Evolutionary conservation across 92 coral and sea anemone species (phyloP), one percentile per base, ranked within the genome.

Genomic region (Porites rus): DNA sequence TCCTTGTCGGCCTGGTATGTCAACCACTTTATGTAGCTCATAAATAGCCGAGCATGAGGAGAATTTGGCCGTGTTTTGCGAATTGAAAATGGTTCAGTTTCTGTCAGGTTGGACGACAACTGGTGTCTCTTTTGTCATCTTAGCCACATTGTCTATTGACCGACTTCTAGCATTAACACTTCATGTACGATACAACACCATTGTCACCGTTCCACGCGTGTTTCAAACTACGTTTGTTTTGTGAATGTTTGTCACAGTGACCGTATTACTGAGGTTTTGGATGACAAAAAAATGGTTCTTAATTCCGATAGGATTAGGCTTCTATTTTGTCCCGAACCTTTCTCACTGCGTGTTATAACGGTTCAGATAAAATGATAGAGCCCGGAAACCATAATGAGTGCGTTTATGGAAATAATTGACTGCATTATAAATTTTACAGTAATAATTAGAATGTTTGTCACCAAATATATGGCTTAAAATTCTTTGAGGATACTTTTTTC

Each of bases 121-220:
- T 43, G 78, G 90, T 1, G 87, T 65, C 6, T 87, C 90, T 10
- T 43, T 63, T 7, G 11, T 80, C 18, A 87, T 80, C 1, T 72
- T 87, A 62, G 52, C 73, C 31, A 31, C 80, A 38, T 6, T 80
- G 13, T 38, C 25, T 0, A 20, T 87, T 17, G 90, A 87, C 59
- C 90, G 81, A 9, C 83, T 69, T 18, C 90, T 87, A 5, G 90
- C 87, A 1, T 18, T 87, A 25, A 84, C 51, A 11, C 72, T 80
- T 10, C 90, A 87, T 60, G 12, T 87, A 16, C 68, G 87, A 17
- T 87, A 87, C 80, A 60, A 24, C 87, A 58, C 67, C n/a, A 31
- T 87, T 17, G 86, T 80, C 31, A 87, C 90, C 3, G 56, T 70
- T 76, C 68, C 46, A 38, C 6, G 46, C 0, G 0, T 4, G 46